These are phyloP conservation scores for Phrynosoma blainvillii DNA, from an alignment of 2,113 vertebrate genomes.

Conservation along the genomic window DNA sequence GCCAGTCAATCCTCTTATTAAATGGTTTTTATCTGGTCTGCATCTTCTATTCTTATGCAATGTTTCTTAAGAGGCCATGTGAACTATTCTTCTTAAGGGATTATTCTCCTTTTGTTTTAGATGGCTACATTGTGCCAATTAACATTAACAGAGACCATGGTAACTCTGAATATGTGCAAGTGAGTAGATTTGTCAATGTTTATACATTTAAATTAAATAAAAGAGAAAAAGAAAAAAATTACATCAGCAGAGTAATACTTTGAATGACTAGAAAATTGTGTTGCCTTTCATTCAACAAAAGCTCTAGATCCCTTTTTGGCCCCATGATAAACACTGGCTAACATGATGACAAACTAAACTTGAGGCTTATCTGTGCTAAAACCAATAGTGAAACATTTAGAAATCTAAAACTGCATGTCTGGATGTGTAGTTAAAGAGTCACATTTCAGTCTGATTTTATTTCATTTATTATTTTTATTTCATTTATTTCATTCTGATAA, in stretches of 20 bases:
- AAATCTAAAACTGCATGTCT: neutral
- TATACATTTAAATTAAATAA: too few species aligned
- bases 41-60: neutral
- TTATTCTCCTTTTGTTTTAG: neutral
- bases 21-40: neutral
- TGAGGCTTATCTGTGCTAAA: neutral
- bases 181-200: too few species aligned
- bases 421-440: neutral
- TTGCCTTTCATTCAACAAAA: conserved; percentile 2
- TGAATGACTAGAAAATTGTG: neutral
- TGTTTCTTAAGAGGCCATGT: neutral
- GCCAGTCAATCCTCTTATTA: conserved; percentile 12
- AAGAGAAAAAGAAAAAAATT: too few species aligned
- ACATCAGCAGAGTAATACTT: neutral
- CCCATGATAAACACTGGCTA: neutral
- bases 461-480: too few species aligned
- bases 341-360: neutral
- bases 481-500: too few species aligned
- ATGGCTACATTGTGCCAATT: neutral
- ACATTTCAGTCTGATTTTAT: neutral
- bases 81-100: neutral
- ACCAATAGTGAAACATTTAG: neutral
- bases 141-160: neutral
- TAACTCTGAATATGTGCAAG: too few species aligned
- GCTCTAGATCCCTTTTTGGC: neutral